Evolutionary conservation across 2,888 invertebrate species (phyloP).

Genomic region (Adela reaumurella): DNA sequence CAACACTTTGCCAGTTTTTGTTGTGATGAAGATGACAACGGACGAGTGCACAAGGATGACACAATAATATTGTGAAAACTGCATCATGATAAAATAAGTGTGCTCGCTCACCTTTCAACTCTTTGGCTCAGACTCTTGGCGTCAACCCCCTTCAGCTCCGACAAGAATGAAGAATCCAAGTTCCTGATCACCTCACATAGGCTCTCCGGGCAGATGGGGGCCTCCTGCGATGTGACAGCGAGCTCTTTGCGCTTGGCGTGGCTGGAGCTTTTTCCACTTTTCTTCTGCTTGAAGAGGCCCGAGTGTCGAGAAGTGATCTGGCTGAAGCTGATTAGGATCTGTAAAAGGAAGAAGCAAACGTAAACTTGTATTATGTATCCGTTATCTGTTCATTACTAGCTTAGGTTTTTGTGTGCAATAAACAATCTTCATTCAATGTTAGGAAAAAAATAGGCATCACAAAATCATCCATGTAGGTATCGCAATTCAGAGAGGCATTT

Average conservation of each 20-base stretch:
- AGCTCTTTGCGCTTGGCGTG: slow-evolving; percentile 33
- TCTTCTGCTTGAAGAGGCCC: slow-evolving; percentile 40
- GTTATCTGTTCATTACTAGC: no score
- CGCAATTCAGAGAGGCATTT: no score
- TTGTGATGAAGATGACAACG: no score
- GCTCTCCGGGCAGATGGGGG: slow-evolving; percentile 38
- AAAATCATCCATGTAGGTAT: no score
- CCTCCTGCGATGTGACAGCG: slow-evolving; percentile 23
- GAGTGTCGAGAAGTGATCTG: slow-evolving; percentile 45
- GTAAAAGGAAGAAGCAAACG: slow-evolving; percentile 35
- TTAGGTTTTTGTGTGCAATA: no score
- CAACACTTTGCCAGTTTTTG: no score
- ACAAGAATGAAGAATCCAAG: slow-evolving; percentile 41
- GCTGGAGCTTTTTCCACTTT: slow-evolving; percentile 27
- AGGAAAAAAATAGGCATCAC: no score
- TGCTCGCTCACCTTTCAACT: neutral
- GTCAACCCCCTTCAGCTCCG: slow-evolving; percentile 34
- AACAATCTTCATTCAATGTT: no score
- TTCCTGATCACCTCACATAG: slow-evolving; percentile 35
- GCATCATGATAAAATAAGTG: no score
- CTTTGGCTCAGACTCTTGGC: slow-evolving; percentile 20
- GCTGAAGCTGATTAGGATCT: slow-evolving; percentile 52
- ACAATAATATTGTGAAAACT: no score
- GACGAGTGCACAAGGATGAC: no score
- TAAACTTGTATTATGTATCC: no score